Evolutionary conservation across 2,888 invertebrate species (phyloP), one percentile per base, ranked within the genome.

Genomic region (Pilophorus perplexus): DNA sequence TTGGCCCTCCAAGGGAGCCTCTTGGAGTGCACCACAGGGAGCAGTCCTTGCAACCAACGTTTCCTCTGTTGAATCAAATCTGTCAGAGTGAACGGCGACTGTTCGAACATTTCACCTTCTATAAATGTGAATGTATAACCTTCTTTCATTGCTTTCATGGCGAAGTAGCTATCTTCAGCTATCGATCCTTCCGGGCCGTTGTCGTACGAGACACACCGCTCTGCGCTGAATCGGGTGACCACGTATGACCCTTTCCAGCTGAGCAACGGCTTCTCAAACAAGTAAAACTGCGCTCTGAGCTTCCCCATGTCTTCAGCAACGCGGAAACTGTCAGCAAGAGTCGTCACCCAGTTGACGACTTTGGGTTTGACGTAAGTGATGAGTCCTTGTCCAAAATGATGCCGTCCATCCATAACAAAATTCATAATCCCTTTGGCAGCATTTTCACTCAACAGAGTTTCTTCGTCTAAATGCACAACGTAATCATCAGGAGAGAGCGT

Each of bases 161-260:
- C 93, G 79, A 97, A 97, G 78, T 87, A 97, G 76, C 95, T 95
- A 77, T 97, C 97, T 78, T 97, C 97, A 18, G 97, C 96, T n/a
- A 97, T 90, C 0, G 95, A 95, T 18, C 97, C 96, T 78, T 96
- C 96, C 70, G 91, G 81, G 14, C 97, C 97, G 78, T 97, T 95
- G 79, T 97, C 95, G 79, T 93, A 97, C 0, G 93, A 91, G 0
- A 97, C 95, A 71, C 86, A 83, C 72, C 87, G 86, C 77, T 96
- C 95, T n/a, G 94, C 93, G 73, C 77, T 79, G 77, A 93, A 93
- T 86, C 94, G 93, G 70, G 95, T 94, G 8, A 97, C 95, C 71
- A 97, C 96, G 79, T 90, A 97, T 44, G 96, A 96, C 69, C 97
- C 97, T 80, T 97, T 97, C 95, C 96, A 96, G 77, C 95, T 94